Evolutionary conservation across 2,113 vertebrate species (phyloP).

Genomic region (Xyliphius kryptos): DNA sequence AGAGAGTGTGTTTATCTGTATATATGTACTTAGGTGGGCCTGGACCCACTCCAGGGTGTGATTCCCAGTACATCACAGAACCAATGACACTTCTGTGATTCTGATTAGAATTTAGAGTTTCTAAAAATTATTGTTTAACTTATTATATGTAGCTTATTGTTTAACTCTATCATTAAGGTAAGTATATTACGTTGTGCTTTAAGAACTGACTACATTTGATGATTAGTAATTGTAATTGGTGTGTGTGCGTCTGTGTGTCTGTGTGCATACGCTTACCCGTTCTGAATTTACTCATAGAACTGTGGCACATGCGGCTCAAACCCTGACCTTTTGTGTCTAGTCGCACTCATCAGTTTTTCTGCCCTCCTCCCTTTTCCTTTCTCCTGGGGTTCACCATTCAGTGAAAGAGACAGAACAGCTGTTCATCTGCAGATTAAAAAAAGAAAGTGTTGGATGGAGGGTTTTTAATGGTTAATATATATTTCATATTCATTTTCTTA

Average conservation of each 20-base stretch:
- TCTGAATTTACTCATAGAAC: constrained; percentile 45
- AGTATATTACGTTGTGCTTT: too few species aligned
- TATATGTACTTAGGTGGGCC: too few species aligned
- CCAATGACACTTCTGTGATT: too few species aligned
- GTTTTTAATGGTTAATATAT: background rate
- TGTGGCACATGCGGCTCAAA: constrained; percentile 45
- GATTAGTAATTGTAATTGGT: constrained; percentile 12
- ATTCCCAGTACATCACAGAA: too few species aligned
- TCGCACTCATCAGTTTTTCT: constrained; percentile 48
- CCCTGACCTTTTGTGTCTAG: constrained; percentile 55
- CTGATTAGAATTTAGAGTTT: too few species aligned
- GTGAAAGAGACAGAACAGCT: constrained; percentile 50
- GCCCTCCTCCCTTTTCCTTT: constrained; percentile 40
- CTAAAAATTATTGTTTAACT: too few species aligned
- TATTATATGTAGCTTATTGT: too few species aligned
- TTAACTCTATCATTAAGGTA: too few species aligned
- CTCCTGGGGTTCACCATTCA: constrained; percentile 51
- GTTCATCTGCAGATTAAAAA: constrained; percentile 48
- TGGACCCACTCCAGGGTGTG: too few species aligned
- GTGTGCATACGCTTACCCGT: constrained; percentile 14
- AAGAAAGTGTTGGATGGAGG: constrained; percentile 21
- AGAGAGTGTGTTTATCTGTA: too few species aligned
- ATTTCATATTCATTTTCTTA: too few species aligned
- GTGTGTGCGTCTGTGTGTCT: background rate
- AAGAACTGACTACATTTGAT: constrained; percentile 12